A percentile compares a stretch with the other conserved stretches of the same genome.
Evolutionary conservation across 2,113 vertebrate species (phyloP).

Genomic region (Nematolebias whitei): DNA sequence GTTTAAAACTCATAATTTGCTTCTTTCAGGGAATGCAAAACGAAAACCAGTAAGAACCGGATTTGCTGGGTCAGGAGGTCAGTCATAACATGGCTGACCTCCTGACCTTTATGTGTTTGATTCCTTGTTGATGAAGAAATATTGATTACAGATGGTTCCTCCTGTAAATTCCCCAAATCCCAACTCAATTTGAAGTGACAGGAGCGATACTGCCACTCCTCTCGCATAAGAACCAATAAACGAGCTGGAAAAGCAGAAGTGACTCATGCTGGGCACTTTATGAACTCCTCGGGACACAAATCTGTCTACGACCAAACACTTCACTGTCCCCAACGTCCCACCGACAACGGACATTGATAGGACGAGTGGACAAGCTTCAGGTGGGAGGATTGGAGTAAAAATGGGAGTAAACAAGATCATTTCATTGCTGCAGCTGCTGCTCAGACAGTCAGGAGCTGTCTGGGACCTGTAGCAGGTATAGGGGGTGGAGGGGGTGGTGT

Average conservation of each 20-base stretch:
- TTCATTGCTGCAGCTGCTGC: slow-evolving; percentile 39
- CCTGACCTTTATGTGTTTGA: too few relatives aligned
- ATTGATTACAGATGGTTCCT: slow-evolving; percentile 1
- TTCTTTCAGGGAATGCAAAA: background rate
- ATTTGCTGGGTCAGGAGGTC: too few relatives aligned
- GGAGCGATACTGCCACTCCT: too few relatives aligned
- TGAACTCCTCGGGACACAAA: too few relatives aligned
- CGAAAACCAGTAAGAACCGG: too few relatives aligned
- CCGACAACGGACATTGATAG: slow-evolving; percentile 59
- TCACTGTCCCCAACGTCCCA: slow-evolving; percentile 28
- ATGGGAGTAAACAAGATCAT: background rate
- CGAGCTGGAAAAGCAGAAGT: too few relatives aligned
- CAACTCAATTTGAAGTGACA: too few relatives aligned
- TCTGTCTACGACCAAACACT: slow-evolving; percentile 38
- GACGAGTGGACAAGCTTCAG: slow-evolving; percentile 23
- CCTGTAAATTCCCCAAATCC: background rate
- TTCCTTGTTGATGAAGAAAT: background rate
- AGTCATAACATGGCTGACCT: too few relatives aligned
- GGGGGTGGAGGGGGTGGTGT: background rate
- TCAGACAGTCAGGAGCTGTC: slow-evolving; percentile 38
- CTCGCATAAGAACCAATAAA: too few relatives aligned
- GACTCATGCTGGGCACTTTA: too few relatives aligned
- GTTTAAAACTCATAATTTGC: too few relatives aligned
- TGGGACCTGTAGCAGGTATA: slow-evolving; percentile 29
- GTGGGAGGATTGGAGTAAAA: slow-evolving; percentile 29